Percentiles rank a stretch among this genome's conserved stretches.
These are phyloP conservation scores for Aurelia sp. DNA, from an alignment of 30 jellyfish, hydroid and myxozoan species.

Conservation along the genomic window DNA sequence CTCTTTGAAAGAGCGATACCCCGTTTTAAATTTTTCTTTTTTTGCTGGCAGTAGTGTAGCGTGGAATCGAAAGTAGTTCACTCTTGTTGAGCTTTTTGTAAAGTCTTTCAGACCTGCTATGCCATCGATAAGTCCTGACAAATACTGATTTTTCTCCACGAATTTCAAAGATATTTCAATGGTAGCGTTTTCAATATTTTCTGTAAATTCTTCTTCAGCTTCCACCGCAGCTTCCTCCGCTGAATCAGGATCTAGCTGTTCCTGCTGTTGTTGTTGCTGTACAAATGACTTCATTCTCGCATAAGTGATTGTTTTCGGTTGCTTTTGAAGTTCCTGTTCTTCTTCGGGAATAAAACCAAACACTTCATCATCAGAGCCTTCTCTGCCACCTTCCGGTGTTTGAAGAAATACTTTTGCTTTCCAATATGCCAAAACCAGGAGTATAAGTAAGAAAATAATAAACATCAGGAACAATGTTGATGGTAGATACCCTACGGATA, in stretches of 20 bases:
- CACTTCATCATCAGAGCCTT: neutral
- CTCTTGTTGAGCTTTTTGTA: neutral
- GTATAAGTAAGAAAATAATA: conserved; percentile 7
- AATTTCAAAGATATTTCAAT: neutral
- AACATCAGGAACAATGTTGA: conserved; percentile 49
- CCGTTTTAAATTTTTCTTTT: conserved; percentile 14
- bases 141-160: neutral
- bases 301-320: neutral
- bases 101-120: conserved; percentile 9
- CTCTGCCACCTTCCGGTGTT: conserved; percentile 1
- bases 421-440: conserved; percentile 49
- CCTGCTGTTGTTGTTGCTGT: too few species aligned
- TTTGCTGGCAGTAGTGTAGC: conserved; percentile 25
- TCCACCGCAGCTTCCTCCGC: conserved; percentile 15
- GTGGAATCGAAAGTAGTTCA: conserved; percentile 39
- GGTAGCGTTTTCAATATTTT: conserved; percentile 23
- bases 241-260: neutral
- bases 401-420: conserved; percentile 37
- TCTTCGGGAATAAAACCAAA: neutral
- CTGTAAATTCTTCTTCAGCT: neutral
- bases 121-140: conserved; percentile 23
- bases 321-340: neutral
- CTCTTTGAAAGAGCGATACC: conserved; percentile 22
- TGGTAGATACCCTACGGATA: conserved; percentile 67
- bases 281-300: conserved; percentile 22